These are phyloP conservation scores for Mohoua ochrocephala DNA, from an alignment of 2,113 vertebrate genomes.

Conservation along the genomic window DNA sequence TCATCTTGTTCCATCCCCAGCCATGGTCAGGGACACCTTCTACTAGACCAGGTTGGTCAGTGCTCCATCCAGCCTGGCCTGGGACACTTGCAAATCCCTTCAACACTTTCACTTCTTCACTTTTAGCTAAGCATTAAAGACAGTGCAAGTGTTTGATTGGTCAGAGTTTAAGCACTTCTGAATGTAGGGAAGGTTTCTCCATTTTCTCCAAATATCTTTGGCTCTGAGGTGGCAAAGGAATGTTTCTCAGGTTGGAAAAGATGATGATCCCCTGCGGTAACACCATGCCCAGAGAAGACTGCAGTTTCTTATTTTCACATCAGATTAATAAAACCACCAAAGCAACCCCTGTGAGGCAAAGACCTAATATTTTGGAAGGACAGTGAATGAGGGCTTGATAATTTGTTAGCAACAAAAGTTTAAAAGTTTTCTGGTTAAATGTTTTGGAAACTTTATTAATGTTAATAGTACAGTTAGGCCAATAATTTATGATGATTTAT, in stretches of 20 bases:
- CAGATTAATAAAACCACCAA: neutral
- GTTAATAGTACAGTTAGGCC: neutral
- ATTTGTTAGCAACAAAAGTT: neutral
- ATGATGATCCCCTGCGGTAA: neutral
- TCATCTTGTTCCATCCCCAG: neutral
- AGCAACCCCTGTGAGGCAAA: neutral
- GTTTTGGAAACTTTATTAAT: neutral
- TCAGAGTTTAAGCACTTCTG: neutral
- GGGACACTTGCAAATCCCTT: neutral
- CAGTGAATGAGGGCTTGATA: neutral
- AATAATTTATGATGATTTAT: neutral
- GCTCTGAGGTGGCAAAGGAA: neutral
- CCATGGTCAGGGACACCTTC: neutral
- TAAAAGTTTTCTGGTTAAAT: neutral
- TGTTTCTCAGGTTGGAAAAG: neutral
- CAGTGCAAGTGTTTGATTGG: neutral
- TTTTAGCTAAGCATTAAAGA: neutral
- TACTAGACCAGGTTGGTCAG: neutral
- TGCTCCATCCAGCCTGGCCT: neutral
- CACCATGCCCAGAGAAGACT: neutral
- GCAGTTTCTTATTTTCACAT: neutral
- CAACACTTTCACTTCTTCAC: neutral
- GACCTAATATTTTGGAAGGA: neutral
- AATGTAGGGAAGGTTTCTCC: accelerated
- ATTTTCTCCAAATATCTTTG: neutral